A percentile compares a stretch with the other conserved stretches of the same genome.
Conservation (phyloP, 2,888 invertebrate genomes). For the Agrochola macilenta region DNA sequence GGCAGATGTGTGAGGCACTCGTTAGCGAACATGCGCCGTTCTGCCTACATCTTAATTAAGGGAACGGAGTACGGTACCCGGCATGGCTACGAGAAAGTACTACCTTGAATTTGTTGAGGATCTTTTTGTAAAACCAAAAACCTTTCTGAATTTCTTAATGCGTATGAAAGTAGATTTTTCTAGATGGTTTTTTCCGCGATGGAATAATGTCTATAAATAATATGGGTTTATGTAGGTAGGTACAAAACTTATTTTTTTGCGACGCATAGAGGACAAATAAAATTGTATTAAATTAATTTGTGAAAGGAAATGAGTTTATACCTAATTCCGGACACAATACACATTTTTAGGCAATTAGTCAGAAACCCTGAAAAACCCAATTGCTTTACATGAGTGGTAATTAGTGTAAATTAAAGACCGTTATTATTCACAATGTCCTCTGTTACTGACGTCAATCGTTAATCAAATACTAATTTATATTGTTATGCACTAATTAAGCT, state of each 20-base stretch:
- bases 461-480: constrained; percentile 24
- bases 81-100: constrained; percentile 65
- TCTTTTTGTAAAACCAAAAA: neutral
- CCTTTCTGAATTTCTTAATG: too few relatives aligned
- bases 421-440: constrained; percentile 9
- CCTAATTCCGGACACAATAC: neutral
- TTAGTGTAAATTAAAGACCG: constrained; percentile 14
- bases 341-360: neutral
- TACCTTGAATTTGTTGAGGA: constrained; percentile 7
- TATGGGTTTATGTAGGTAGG: neutral
- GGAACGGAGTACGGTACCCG: constrained; percentile 62
- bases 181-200: neutral
- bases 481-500: constrained; percentile 16
- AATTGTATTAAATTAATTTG: neutral
- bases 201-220: neutral
- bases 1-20: constrained; percentile 85
- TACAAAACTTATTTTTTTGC: neutral
- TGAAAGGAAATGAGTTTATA: neutral
- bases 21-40: constrained; percentile 87
- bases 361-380: constrained; percentile 16
- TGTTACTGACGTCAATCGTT: constrained; percentile 34
- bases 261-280: neutral
- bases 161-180: neutral
- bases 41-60: constrained; percentile 90
- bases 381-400: neutral